phyloP scores from a whole-genome alignment of 2,888 invertebrate genomes.

The Hypsopygia costalis region DNA sequence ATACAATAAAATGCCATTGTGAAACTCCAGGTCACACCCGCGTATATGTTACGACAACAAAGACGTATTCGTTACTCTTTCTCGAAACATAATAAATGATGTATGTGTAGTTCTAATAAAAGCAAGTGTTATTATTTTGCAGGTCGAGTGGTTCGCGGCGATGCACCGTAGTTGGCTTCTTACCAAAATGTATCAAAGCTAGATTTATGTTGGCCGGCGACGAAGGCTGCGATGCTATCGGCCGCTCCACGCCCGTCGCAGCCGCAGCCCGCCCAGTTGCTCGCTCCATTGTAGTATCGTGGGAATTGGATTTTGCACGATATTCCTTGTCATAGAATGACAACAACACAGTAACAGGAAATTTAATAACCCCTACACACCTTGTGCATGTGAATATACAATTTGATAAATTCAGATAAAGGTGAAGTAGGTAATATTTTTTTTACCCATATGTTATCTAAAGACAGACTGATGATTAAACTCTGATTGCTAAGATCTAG shows the following conservation, averaged over 20 bases:
- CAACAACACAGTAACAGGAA: constrained; percentile 26
- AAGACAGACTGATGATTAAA: no score
- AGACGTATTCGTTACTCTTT: background rate
- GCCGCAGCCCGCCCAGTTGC: constrained; percentile 25
- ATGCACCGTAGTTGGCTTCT: constrained; percentile 63
- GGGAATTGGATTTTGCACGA: constrained; percentile 50
- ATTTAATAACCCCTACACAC: constrained; percentile 27
- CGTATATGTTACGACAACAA: background rate
- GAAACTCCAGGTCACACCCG: background rate
- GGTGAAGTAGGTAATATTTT: no score
- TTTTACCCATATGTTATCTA: no score
- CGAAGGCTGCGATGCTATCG: constrained; percentile 72
- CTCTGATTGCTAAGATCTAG: no score
- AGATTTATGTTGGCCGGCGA: constrained; percentile 72
- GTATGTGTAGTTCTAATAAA: constrained; percentile 33
- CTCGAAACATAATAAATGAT: constrained; percentile 4
- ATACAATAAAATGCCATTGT: background rate
- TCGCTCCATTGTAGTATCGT: constrained; percentile 44
- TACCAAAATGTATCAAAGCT: constrained; percentile 77
- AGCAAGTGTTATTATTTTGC: constrained; percentile 42
- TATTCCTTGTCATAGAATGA: constrained; percentile 34
- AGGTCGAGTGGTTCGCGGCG: constrained; percentile 38
- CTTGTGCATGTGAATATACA: no score
- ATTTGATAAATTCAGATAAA: no score
- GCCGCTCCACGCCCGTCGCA: constrained; percentile 18